A percentile compares a stretch with the other conserved stretches of the same genome.
These are phyloP conservation scores for Trichechus manatus DNA, from an alignment of 2,113 vertebrate species.

Conservation along the genomic window DNA sequence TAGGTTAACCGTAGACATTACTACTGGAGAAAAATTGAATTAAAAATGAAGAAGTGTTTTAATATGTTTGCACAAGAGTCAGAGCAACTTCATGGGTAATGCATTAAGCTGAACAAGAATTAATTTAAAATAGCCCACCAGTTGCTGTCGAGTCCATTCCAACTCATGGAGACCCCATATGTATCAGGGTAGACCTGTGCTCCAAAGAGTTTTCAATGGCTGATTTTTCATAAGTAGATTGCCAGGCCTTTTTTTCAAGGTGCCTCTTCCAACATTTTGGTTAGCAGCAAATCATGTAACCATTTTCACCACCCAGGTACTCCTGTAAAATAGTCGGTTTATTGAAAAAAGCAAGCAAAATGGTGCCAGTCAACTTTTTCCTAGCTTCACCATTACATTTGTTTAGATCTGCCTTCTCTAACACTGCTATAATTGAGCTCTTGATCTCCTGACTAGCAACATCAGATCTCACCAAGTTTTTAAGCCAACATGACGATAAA, in stretches of 20 bases:
- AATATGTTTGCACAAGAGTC: neutral
- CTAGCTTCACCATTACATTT: neutral
- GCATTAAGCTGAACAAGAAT: neutral
- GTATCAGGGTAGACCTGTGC: neutral
- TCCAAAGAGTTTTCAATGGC: neutral
- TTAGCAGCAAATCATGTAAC: neutral
- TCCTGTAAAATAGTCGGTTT: neutral
- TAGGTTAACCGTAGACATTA: neutral
- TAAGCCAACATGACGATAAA: constrained; percentile 5
- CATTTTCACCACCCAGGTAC: neutral
- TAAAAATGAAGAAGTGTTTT: constrained; percentile 26
- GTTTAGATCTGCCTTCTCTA: neutral
- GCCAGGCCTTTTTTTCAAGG: neutral
- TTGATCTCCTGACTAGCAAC: constrained; percentile 31
- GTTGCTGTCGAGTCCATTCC: neutral
- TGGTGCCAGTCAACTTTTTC: neutral
- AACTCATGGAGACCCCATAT: neutral
- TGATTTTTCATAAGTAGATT: neutral
- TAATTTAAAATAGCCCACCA: neutral
- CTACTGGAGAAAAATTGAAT: neutral
- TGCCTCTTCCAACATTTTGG: neutral
- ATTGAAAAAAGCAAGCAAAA: neutral
- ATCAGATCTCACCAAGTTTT: neutral
- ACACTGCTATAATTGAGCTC: neutral
- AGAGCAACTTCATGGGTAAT: constrained; percentile 22